Percentiles rank a stretch among this genome's conserved stretches.
phyloP scores from a whole-genome alignment of 2,888 invertebrate species.

The Noctua janthina region DNA sequence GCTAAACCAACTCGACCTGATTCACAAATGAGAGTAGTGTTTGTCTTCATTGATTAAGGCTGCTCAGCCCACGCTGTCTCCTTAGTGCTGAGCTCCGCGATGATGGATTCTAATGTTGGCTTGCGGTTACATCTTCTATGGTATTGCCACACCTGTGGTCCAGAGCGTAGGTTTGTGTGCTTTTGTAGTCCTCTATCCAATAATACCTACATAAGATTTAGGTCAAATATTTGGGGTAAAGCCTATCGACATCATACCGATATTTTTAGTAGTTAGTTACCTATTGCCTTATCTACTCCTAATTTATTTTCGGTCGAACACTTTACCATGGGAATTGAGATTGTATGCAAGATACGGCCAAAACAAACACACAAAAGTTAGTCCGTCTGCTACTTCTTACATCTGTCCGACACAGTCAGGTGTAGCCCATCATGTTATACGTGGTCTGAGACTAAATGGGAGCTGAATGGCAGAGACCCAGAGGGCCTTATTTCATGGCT shows the following conservation, averaged over 20 bases:
- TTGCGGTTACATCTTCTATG: constrained; percentile 4
- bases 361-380: not conserved
- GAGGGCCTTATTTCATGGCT: constrained; percentile 46
- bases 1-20: constrained; percentile 53
- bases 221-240: not conserved
- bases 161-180: not conserved
- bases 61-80: constrained; percentile 32
- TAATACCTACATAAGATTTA: not conserved
- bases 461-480: constrained; percentile 52
- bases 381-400: not conserved
- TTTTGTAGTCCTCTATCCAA: not conserved
- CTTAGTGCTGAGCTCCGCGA: not conserved
- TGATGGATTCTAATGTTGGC: constrained; percentile 14
- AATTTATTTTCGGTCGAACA: not conserved
- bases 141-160: not conserved
- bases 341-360: not conserved
- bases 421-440: constrained; percentile 64
- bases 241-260: not conserved
- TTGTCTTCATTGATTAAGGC: constrained; percentile 53
- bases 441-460: constrained; percentile 66
- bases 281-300: not conserved
- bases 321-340: not conserved
- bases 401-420: constrained; percentile 45
- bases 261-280: not conserved
- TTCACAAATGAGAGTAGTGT: constrained; percentile 59